These are phyloP conservation scores for Panagrolaimus sp. DNA, from an alignment of 1,140 invertebrate species.

Conservation along the genomic window DNA sequence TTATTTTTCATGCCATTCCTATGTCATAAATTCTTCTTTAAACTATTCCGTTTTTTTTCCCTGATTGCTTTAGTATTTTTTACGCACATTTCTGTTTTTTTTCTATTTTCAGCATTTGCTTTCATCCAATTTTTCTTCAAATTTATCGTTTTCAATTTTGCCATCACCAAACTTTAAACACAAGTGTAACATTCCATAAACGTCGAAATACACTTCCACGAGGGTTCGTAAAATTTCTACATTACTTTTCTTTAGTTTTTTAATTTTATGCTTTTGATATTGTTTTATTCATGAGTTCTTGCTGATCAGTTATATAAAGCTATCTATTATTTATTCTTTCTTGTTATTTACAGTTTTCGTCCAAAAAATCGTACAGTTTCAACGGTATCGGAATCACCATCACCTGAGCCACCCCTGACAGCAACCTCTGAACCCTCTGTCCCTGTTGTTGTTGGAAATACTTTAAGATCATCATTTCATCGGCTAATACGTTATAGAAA, in stretches of 20 bases:
- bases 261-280: neutral
- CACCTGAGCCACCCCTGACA: slow-evolving; percentile 31
- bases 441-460: slow-evolving; percentile 16
- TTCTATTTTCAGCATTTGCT: slow-evolving; percentile 19
- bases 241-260: neutral
- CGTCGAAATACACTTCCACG: slow-evolving; percentile 12
- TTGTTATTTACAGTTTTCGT: slow-evolving; percentile 22
- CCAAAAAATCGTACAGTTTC: slow-evolving; percentile 33
- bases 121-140: slow-evolving; percentile 19
- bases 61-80: no score
- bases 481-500: slow-evolving; percentile 39
- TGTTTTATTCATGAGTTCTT: neutral
- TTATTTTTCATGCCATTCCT: no score
- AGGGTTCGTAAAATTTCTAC: slow-evolving; percentile 2
- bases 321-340: neutral
- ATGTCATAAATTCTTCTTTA: no score
- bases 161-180: neutral
- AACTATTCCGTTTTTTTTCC: no score
- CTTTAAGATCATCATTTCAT: slow-evolving; percentile 40
- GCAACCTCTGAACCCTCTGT: slow-evolving; percentile 17
- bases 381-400: slow-evolving; percentile 34
- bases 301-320: no score
- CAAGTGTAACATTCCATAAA: no score
- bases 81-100: neutral
- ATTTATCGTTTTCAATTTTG: slow-evolving; percentile 5